A percentile compares a stretch with the other conserved stretches of the same genome.
phyloP scores from a whole-genome alignment of 2,888 invertebrate species.

The Chelonus formosanus region DNA sequence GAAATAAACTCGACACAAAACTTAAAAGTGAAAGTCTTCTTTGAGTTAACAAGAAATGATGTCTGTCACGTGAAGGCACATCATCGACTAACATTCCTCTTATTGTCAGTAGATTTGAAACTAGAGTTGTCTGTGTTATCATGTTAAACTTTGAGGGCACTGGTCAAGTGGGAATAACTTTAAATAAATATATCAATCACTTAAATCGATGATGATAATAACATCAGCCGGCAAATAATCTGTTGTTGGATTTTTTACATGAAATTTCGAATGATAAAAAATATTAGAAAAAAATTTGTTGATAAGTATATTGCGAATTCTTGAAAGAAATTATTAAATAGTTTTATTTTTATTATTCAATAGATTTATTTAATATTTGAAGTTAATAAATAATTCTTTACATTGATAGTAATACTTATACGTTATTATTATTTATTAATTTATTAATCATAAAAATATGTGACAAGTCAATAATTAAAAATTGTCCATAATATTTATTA shows the following conservation, averaged over 20 bases:
- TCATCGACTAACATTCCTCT: constrained; percentile 2
- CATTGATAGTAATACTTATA: too few species aligned
- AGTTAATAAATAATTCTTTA: too few species aligned
- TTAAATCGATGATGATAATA: constrained; percentile 17
- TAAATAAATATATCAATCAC: neutral
- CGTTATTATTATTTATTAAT: too few species aligned
- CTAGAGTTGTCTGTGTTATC: constrained; percentile 7
- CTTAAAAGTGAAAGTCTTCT: neutral
- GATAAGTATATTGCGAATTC: too few species aligned
- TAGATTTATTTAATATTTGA: too few species aligned
- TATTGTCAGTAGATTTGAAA: constrained; percentile 1
- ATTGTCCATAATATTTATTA: too few species aligned
- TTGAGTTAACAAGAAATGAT: neutral
- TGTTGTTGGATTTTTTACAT: neutral
- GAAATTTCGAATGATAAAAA: too few species aligned
- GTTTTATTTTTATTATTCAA: too few species aligned
- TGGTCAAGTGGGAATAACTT: constrained; percentile 48
- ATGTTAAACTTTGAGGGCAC: constrained; percentile 39
- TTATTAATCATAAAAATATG: too few species aligned
- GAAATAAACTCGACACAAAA: neutral
- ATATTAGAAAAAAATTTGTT: too few species aligned
- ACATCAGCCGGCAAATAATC: constrained; percentile 29
- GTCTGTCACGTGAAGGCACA: neutral
- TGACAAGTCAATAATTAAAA: too few species aligned
- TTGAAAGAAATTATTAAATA: too few species aligned